These are phyloP conservation scores for Poeciliopsis prolifica DNA, from an alignment of 2,113 vertebrate species.

Conservation along the genomic window DNA sequence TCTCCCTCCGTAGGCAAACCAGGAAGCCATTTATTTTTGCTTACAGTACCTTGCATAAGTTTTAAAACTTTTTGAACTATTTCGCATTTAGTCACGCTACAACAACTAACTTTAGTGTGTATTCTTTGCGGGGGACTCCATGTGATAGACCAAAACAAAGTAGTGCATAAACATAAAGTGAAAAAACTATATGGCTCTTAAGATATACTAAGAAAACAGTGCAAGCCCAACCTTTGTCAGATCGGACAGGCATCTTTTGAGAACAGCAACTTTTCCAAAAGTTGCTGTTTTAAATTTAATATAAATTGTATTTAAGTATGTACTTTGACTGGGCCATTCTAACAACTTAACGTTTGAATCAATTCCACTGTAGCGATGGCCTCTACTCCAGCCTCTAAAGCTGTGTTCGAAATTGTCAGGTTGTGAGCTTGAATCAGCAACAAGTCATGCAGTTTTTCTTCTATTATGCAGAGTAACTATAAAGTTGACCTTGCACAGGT, in stretches of 20 bases:
- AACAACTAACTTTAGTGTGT: background rate
- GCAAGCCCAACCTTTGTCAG: background rate
- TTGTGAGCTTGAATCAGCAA: too few species aligned
- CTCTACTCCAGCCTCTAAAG: too few species aligned
- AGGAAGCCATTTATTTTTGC: background rate
- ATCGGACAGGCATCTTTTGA: background rate
- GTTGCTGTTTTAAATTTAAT: background rate
- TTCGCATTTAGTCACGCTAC: background rate
- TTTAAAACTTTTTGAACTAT: background rate
- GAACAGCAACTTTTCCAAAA: background rate
- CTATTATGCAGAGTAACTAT: background rate
- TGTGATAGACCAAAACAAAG: background rate
- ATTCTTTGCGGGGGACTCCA: background rate
- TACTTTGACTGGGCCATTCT: too few species aligned
- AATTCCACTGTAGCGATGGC: too few species aligned
- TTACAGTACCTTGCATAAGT: background rate
- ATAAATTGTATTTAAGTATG: background rate
- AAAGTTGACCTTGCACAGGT: background rate
- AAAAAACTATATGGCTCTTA: background rate
- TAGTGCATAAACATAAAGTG: background rate
- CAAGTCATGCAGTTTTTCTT: background rate
- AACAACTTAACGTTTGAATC: too few species aligned
- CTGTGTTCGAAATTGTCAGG: background rate
- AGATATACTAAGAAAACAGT: background rate
- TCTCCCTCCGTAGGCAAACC: background rate